Percentiles rank a stretch among this genome's conserved stretches.
Evolutionary conservation across 2,888 invertebrate species (phyloP).

Genomic region (Diadromus collaris): DNA sequence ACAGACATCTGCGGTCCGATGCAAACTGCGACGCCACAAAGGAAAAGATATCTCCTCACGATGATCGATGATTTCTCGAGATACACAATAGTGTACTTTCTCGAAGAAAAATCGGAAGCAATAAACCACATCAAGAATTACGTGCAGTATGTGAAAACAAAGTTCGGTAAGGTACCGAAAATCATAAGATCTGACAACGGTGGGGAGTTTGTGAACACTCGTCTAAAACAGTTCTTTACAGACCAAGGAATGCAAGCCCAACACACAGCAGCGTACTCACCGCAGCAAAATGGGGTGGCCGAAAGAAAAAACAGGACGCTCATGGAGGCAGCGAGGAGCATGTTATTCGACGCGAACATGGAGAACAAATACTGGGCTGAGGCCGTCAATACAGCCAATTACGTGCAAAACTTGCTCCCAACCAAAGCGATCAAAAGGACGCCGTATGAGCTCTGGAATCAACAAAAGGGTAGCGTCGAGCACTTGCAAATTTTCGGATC

Average conservation of each 20-base stretch:
- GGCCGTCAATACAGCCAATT: conserved; percentile 60
- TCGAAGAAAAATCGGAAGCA: conserved; percentile 34
- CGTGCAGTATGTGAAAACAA: conserved; percentile 33
- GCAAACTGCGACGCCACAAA: conserved; percentile 64
- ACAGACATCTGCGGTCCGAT: conserved; percentile 73
- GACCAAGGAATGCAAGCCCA: conserved; percentile 64
- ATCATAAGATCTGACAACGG: conserved; percentile 52
- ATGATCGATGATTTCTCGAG: conserved; percentile 62
- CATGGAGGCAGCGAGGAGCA: not conserved
- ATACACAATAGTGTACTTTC: conserved; percentile 53
- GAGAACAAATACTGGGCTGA: conserved; percentile 5
- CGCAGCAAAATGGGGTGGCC: not conserved
- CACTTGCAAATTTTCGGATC: conserved; percentile 52
- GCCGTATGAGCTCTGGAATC: conserved; percentile 45
- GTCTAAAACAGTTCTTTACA: conserved; percentile 64
- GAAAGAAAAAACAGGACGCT: conserved; percentile 2
- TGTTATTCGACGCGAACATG: conserved; percentile 1
- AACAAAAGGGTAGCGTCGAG: conserved; percentile 45
- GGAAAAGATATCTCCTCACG: conserved; percentile 59
- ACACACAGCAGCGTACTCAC: not conserved
- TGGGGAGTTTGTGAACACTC: conserved; percentile 66
- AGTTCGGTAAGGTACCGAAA: conserved; percentile 43
- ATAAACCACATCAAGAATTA: conserved; percentile 20
- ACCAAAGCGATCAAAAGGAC: conserved; percentile 41
- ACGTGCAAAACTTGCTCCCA: conserved; percentile 64